These are phyloP conservation scores for Xestia ashworthii DNA, from an alignment of 2,888 invertebrate genomes.

Conservation along the genomic window DNA sequence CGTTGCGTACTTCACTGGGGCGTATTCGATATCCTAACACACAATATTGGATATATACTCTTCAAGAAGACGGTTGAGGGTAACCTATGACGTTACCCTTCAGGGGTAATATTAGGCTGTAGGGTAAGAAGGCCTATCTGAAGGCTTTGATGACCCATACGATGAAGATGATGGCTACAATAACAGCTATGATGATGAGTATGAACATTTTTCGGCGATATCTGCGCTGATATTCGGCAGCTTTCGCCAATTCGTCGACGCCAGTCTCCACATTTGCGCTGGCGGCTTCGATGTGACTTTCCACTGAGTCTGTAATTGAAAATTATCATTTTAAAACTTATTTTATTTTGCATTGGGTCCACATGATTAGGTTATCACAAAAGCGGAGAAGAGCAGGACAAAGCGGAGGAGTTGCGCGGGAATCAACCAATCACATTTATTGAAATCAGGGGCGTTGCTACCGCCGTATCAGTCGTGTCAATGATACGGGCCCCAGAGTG, in stretches of 20 bases:
- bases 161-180: slow-evolving; percentile 92
- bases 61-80: slow-evolving; percentile 39
- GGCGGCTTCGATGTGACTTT: slow-evolving; percentile 94
- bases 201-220: slow-evolving; percentile 94
- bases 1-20: slow-evolving; percentile 53
- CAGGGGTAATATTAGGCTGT: slow-evolving; percentile 20
- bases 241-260: slow-evolving; percentile 94
- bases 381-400: too few species aligned
- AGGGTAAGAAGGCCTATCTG: slow-evolving; percentile 77
- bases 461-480: too few species aligned
- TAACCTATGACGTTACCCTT: slow-evolving; percentile 27
- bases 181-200: slow-evolving; percentile 92
- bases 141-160: slow-evolving; percentile 92
- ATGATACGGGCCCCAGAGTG: too few species aligned
- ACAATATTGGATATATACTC: slow-evolving; percentile 54
- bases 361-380: too few species aligned
- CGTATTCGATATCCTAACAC: slow-evolving; percentile 48
- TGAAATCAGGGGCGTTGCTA: too few species aligned
- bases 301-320: slow-evolving; percentile 94
- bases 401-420: too few species aligned
- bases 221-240: slow-evolving; percentile 93
- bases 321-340: background rate
- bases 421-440: too few species aligned
- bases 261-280: slow-evolving; percentile 95
- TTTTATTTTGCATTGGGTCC: too few species aligned